Evolutionary conservation across 2,113 vertebrate species (phyloP).

Genomic region (Apteryx mantelli): DNA sequence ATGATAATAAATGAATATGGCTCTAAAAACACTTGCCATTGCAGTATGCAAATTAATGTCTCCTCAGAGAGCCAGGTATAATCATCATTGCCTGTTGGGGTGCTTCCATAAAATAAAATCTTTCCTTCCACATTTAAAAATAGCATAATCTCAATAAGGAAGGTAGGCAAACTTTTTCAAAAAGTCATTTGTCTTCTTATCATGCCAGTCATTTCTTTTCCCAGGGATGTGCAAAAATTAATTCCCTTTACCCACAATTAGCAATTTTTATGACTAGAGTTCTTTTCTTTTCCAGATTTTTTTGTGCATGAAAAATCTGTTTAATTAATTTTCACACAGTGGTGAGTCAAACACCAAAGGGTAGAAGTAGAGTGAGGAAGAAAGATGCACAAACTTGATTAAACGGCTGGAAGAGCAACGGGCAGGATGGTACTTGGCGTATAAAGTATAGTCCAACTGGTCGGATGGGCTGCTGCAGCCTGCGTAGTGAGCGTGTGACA

Average conservation of each 20-base stretch:
- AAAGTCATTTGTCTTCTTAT: not conserved
- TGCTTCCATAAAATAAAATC: not conserved
- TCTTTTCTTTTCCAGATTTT: not conserved
- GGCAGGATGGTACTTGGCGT: not conserved
- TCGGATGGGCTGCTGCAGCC: not conserved
- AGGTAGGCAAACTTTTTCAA: not conserved
- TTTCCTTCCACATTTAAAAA: not conserved
- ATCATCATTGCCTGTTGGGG: not conserved
- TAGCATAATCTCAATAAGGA: not conserved
- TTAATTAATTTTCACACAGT: slow-evolving; percentile 54
- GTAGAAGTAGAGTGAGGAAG: not conserved
- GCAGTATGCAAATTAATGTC: not conserved
- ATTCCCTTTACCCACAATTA: not conserved
- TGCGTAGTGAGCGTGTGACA: not conserved
- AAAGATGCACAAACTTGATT: not conserved
- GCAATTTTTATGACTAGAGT: not conserved
- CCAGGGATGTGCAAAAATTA: not conserved
- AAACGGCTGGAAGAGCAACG: not conserved
- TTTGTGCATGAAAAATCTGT: not conserved
- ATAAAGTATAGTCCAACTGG: too few relatives aligned
- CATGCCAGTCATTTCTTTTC: not conserved
- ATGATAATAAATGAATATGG: accelerated
- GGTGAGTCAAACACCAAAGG: not conserved
- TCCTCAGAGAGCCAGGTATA: not conserved
- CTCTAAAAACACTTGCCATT: not conserved